Percentiles rank a stretch among this genome's conserved stretches.
phyloP scores from a whole-genome alignment of 2,113 vertebrate genomes.

The Halichoeres trimaculatus region DNA sequence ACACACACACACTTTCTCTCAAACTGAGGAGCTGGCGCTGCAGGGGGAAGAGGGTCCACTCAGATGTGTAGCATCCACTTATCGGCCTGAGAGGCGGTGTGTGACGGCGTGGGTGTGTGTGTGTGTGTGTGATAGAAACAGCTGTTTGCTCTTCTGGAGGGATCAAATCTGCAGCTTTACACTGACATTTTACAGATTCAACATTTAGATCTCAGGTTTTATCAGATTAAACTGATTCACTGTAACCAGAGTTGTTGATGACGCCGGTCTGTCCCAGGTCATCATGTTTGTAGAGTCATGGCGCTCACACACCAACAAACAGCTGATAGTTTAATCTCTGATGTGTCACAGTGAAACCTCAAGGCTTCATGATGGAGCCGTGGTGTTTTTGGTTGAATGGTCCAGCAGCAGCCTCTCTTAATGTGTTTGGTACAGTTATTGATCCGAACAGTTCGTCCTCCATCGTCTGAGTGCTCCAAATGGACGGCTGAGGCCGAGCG shows the following conservation, averaged over 20 bases:
- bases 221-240: background rate
- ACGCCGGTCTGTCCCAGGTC: background rate
- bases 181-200: background rate
- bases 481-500: too few species aligned
- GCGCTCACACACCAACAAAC: too few species aligned
- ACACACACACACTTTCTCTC: background rate
- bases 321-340: too few species aligned
- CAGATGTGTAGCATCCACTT: slow-evolving; percentile 43
- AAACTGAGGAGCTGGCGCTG: background rate
- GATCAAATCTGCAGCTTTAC: background rate
- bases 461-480: too few species aligned
- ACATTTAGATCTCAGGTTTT: background rate
- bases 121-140: slow-evolving; percentile 23
- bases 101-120: slow-evolving; percentile 2
- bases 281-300: background rate
- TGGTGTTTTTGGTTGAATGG: too few species aligned
- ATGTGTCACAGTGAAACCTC: too few species aligned
- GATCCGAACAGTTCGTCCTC: too few species aligned
- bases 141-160: slow-evolving; percentile 18
- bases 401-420: too few species aligned
- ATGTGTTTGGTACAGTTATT: too few species aligned
- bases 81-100: slow-evolving; percentile 4
- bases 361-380: background rate
- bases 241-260: background rate
- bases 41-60: slow-evolving; percentile 21